A percentile compares a stretch with the other conserved stretches of the same genome.
phyloP scores from a whole-genome alignment of 2,113 vertebrate species.

The Geococcyx californianus region DNA sequence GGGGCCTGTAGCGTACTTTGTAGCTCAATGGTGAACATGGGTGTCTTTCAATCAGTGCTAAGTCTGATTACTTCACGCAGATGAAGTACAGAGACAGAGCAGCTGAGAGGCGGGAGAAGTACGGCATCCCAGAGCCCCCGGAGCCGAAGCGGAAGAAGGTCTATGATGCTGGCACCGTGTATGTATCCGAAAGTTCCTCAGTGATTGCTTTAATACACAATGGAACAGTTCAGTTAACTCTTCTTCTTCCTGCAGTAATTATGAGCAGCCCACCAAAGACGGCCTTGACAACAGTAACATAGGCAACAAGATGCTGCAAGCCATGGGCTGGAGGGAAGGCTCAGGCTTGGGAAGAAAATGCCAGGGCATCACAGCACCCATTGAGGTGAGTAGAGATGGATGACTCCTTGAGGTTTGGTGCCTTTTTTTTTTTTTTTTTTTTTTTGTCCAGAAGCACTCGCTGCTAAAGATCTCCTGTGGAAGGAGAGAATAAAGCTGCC shows the following conservation, averaged over 20 bases:
- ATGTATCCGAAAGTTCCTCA: slow-evolving; percentile 55
- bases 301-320: slow-evolving; percentile 98
- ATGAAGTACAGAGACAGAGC: slow-evolving; percentile 97
- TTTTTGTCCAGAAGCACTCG: neutral
- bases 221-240: neutral
- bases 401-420: neutral
- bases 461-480: neutral
- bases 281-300: slow-evolving; percentile 97
- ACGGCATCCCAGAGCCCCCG: slow-evolving; percentile 95
- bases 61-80: slow-evolving; percentile 54
- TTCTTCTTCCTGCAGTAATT: slow-evolving; percentile 82
- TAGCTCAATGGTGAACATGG: neutral
- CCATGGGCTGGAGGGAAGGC: slow-evolving; percentile 99
- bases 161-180: slow-evolving; percentile 88
- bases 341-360: slow-evolving; percentile 95
- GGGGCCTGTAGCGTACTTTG: fast-evolving
- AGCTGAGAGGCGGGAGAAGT: slow-evolving; percentile 96
- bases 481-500: neutral
- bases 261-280: slow-evolving; percentile 97
- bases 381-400: slow-evolving; percentile 81
- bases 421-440: too few relatives aligned
- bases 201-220: fast-evolving
- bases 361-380: slow-evolving; percentile 96
- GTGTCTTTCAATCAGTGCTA: neutral
- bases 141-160: slow-evolving; percentile 96